Base-by-base conservation (phyloP, 2,113 vertebrate species). In the Megalops atlanticus region DNA sequence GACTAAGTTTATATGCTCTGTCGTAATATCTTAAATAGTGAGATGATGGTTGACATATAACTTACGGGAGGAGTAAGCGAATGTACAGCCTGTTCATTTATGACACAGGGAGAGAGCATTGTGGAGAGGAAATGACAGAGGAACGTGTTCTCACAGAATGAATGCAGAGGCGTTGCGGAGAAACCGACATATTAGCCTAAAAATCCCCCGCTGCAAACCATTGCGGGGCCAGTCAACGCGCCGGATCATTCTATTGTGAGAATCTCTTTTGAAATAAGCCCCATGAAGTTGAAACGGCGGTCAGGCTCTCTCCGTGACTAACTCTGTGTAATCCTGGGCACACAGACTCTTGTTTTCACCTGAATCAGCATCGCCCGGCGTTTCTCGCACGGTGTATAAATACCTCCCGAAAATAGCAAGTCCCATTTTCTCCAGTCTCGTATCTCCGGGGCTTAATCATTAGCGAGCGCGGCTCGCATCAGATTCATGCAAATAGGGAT, bases 401-500 rank as follows among this genome's bases (percentile, higher is more conserved):
- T 91, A 92, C 90, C 90, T 86, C 86, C 78, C 83, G 89, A 90
- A 93, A 64, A 89, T 87, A 89, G 88, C 90, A 87, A 87, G 84
- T 88, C 87, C 87, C 80, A 70, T 89, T 91, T 87, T 88, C 82
- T 89, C 82, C 90, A 80, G 90, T 87, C 87, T 84, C 83, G 89
- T 87, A 88, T 92, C 91, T 89, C 79, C 76, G 15, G 90, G 92
- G 91, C 87, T 83, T 81, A 80, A 88, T 89, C 80, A 84, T 85
- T 85, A 84, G 86, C 71, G 83, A 85, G 86, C 78, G 24, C 78
- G 87, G 85, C 90, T 91, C 89, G 88, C 91, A 89, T 92, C 90
- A 92, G 90, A 89, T 85, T 85, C 76, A 82, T 86, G 86, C 89
- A 82, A 93, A 92, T 91, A 84, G 88, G 91, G 92, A 91, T 85